Conservation (phyloP, 2,113 vertebrate genomes). For the Trochalopteron elliotii region DNA sequence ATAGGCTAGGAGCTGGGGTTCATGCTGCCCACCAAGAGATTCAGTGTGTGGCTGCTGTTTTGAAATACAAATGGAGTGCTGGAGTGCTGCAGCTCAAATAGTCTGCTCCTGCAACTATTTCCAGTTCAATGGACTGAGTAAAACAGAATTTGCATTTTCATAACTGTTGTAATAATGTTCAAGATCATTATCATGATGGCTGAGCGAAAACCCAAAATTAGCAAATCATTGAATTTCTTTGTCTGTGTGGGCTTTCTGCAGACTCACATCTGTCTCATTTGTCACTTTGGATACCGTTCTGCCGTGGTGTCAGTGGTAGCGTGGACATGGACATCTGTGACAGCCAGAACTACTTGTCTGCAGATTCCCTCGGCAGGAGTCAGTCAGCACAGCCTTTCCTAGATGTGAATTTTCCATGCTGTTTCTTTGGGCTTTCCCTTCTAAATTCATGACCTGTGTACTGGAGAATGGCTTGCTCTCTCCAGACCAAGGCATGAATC, state of each 20-base stretch:
- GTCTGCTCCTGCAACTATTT: neutral
- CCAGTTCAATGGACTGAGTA: constrained; percentile 24
- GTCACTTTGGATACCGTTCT: constrained; percentile 10
- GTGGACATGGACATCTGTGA: neutral
- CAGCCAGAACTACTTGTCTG: neutral
- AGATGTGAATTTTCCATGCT: neutral
- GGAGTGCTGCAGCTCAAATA: neutral
- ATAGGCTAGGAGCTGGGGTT: neutral
- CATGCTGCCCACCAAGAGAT: neutral
- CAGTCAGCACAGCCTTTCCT: neutral
- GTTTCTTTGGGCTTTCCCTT: neutral
- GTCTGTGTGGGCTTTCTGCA: neutral
- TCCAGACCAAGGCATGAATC: neutral
- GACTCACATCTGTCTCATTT: constrained; percentile 35
- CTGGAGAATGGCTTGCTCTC: neutral
- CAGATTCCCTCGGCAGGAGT: neutral
- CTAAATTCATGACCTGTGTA: neutral
- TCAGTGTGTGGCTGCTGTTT: neutral
- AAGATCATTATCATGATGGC: neutral
- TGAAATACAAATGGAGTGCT: neutral
- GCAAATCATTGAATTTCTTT: neutral
- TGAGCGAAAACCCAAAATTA: constrained; percentile 4
- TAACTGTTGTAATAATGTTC: constrained; percentile 34
- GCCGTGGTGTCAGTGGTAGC: neutral
- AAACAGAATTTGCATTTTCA: constrained; percentile 62